Evolutionary conservation across 30 jellyfish, hydroid and myxozoan genomes (phyloP).

Genomic region (Hydractinia echinata): DNA sequence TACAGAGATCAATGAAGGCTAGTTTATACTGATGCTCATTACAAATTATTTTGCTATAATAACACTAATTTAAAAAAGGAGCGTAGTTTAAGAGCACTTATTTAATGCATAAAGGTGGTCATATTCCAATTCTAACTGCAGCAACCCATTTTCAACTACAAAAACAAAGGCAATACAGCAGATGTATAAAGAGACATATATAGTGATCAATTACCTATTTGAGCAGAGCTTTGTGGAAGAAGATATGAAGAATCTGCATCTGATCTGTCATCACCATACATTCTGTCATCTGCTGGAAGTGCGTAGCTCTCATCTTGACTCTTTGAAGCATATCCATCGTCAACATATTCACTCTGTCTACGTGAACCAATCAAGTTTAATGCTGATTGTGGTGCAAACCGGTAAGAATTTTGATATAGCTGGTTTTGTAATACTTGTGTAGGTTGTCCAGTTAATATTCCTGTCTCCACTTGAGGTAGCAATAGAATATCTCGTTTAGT

Average conservation of each 20-base stretch:
- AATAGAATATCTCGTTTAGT: slow-evolving; percentile 18
- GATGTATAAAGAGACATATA: too few species aligned
- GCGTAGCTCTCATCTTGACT: not conserved
- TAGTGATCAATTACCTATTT: not conserved
- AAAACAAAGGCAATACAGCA: not conserved
- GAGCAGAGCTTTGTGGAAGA: not conserved
- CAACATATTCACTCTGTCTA: slow-evolving; percentile 1
- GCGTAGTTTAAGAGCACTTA: too few species aligned
- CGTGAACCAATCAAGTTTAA: slow-evolving; percentile 4
- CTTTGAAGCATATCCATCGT: not conserved
- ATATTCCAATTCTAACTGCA: too few species aligned
- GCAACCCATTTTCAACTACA: too few species aligned
- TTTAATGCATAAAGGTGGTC: too few species aligned
- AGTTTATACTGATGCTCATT: too few species aligned
- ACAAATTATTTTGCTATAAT: too few species aligned
- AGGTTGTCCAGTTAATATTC: not conserved
- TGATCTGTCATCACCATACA: not conserved
- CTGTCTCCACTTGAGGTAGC: not conserved
- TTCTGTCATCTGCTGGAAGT: not conserved
- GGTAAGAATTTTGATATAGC: not conserved
- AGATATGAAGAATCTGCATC: slow-evolving; percentile 13
- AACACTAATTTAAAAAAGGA: too few species aligned
- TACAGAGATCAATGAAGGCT: too few species aligned
- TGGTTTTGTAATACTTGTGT: slow-evolving; percentile 1
- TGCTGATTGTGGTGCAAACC: not conserved